Evolutionary conservation across 2,113 vertebrate species (phyloP), one percentile per base, ranked within the genome.

Genomic region (Ciconia stormi): DNA sequence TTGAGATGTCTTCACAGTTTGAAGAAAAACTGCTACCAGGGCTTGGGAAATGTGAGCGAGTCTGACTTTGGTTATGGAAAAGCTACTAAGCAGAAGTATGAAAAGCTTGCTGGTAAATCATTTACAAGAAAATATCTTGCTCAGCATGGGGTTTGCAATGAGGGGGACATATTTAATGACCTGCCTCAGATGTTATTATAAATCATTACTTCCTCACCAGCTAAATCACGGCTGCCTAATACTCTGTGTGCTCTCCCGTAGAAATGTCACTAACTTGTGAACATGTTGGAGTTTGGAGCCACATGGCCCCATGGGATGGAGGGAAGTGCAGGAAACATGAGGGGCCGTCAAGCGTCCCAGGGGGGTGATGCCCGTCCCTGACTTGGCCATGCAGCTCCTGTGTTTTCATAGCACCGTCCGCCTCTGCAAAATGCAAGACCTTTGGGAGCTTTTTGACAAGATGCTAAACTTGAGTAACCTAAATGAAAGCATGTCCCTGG

Each of bases 71-170:
- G 87, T 92, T 91, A 92, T 58, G 89, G 77, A 95, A 97, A 96
- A 90, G 40, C 80, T 95, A 89, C 86, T 30, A 52, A 61, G 63
- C 74, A 86, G 61, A 87, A 86, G 61, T 83, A 91, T 70, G 81
- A 81, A 83, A 93, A 95, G 46, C 82, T 95, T 71, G 34, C 69
- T 95, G 84, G 95, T 94, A 97, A 96, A 95, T 90, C 46, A 90
- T 95, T 92, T 94, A 91, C 95, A 78, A 77, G 94, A 67, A 97
- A 96, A 95, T 96, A 82, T 89, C 93, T 95, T 62, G 47, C 87
- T 96, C 87, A 77, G 84, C 72, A 40, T 89, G 95, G 18, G 32
- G 40, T 92, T 95, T 94, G 65, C 76, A 82, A 29, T 73, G 74
- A 95, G 89, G 73, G 91, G 66, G 72, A 92, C 90, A 34, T 82